phyloP scores from a whole-genome alignment of 2,888 invertebrate species.

The Tetrapedia diversipes region DNA sequence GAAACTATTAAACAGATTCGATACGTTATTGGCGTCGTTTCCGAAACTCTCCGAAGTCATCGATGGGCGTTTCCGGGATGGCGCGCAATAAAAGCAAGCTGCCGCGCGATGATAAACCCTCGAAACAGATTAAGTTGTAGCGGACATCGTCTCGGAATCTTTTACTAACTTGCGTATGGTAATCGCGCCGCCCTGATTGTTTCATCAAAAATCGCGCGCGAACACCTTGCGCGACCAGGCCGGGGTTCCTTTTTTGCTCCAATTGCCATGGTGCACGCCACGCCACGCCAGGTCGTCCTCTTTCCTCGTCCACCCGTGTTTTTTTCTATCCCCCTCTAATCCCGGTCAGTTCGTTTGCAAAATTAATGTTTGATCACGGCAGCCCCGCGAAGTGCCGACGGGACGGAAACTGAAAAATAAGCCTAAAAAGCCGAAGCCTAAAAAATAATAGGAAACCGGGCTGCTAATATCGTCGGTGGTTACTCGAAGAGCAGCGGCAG shows the following conservation, averaged over 20 bases:
- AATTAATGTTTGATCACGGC: slow-evolving; percentile 71
- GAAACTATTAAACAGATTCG: not conserved
- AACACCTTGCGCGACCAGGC: slow-evolving; percentile 57
- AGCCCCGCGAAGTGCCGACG: slow-evolving; percentile 54
- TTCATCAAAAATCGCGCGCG: slow-evolving; percentile 57
- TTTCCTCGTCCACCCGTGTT: not conserved
- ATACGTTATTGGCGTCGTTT: not conserved
- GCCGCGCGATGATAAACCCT: slow-evolving; percentile 32
- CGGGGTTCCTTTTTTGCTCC: slow-evolving; percentile 30
- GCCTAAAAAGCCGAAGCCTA: slow-evolving; percentile 36
- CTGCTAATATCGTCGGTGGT: slow-evolving; percentile 57
- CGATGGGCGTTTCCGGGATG: not conserved
- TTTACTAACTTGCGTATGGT: slow-evolving; percentile 34
- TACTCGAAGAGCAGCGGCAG: slow-evolving; percentile 63
- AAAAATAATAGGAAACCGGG: slow-evolving; percentile 54
- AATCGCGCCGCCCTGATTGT: slow-evolving; percentile 53
- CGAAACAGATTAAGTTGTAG: slow-evolving; percentile 33
- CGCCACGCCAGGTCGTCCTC: too few species aligned
- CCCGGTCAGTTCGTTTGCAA: slow-evolving; percentile 56
- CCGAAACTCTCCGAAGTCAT: not conserved
- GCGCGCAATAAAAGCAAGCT: slow-evolving; percentile 15
- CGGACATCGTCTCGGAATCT: slow-evolving; percentile 20
- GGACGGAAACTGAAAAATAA: slow-evolving; percentile 17
- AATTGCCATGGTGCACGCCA: slow-evolving; percentile 25
- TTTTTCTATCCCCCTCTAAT: not conserved